Base-by-base conservation (phyloP, 2,888 invertebrate species). In the Sphecodes monilicornis region DNA sequence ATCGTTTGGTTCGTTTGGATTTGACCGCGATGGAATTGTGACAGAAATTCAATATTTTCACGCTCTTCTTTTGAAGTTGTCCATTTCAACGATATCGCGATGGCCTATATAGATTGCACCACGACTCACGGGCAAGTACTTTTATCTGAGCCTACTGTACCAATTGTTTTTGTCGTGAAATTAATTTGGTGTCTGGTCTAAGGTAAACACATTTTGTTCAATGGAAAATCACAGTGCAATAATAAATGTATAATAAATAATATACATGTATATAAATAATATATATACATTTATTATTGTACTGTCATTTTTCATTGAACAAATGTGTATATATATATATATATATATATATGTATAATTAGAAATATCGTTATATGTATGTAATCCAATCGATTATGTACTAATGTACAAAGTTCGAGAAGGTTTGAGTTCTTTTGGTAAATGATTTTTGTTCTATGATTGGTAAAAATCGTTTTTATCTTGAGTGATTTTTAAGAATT, bases 1-100 rank as follows among this genome's bases (percentile, higher is more conserved):
- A 39, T 68, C 68, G 68, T 68, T 68, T n/a, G 13, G 36, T 36
- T 18, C 68, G 41, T 68, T 66, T 36, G 32, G 10, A 36, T 73
- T 29, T 22, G 66, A 29, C 39, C 8, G 41, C 10, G 16, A 73
- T 22, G 10, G 46, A 41, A 71, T 11, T 32, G 78, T 68, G 73
- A 66, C 66, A 66, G 36, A 41, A 39, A 43, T 32, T 29, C 60
- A 57, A 41, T 76, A 43, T 50, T 76, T 26, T 46, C 36, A 69
- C 36, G 54, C 39, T 76, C 46, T 16, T 69, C 60, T 74, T 74
- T 74, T 74, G 41, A 57, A 74, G 57, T 16, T 43, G 74, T 22
- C 32, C 32, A 32, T 41, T 32, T 29, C 32, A 50, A 71, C 71
- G 46, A 32, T 71, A 43, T 29, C 43, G 18, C 26, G 39, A 60